Percentiles rank a stretch among this genome's conserved stretches.
phyloP scores from a whole-genome alignment of 2,113 vertebrate genomes.

The Oreochromis aureus region DNA sequence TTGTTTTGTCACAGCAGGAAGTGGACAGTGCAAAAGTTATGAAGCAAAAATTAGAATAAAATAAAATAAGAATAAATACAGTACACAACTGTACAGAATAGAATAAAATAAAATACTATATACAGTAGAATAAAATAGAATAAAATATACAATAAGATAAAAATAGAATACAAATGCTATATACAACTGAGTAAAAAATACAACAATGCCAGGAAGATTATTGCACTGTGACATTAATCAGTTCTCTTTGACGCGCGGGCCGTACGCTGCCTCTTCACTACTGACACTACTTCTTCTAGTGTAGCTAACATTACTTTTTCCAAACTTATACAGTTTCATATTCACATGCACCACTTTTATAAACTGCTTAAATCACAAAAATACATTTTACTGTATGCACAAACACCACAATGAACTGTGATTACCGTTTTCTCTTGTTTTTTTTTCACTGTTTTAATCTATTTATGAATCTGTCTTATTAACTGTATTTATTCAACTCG shows the following conservation, averaged over 20 bases:
- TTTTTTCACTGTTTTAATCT: neutral
- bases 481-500: neutral
- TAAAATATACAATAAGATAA: no score
- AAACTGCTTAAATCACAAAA: neutral
- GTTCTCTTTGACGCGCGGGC: accelerated
- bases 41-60: no score
- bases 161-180: no score
- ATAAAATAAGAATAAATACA: no score
- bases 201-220: no score
- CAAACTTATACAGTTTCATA: neutral
- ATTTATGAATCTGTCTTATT: neutral
- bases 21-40: no score
- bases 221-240: neutral
- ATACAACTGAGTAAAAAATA: no score
- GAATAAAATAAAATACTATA: no score
- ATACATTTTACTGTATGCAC: neutral
- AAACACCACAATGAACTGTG: neutral
- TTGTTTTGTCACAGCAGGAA: no score
- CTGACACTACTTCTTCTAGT: neutral
- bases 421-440: neutral
- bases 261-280: neutral
- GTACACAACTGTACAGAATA: no score
- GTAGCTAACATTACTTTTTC: neutral
- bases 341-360: neutral
- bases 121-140: no score